Percentiles rank a stretch among this genome's conserved stretches.
These are phyloP conservation scores for Tamandua tetradactyla DNA, from an alignment of 2,797 vertebrate species.

Conservation along the genomic window DNA sequence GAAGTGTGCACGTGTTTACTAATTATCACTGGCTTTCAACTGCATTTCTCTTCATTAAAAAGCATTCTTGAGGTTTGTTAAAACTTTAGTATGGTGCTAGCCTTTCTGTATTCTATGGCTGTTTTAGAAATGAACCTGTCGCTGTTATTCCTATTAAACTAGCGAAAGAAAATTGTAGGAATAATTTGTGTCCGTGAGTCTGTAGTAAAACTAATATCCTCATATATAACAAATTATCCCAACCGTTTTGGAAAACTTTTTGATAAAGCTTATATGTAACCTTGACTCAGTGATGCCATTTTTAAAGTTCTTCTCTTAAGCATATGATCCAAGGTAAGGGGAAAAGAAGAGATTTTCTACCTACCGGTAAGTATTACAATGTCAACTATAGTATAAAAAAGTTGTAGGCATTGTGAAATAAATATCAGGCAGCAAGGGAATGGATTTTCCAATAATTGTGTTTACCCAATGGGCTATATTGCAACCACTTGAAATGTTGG, in stretches of 20 bases:
- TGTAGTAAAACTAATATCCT: neutral
- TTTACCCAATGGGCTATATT: neutral
- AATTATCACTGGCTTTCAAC: conserved; percentile 47
- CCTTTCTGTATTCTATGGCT: neutral
- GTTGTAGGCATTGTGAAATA: neutral
- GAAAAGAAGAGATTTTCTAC: neutral
- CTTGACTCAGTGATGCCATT: neutral
- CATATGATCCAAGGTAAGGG: neutral
- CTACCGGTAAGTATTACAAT: neutral
- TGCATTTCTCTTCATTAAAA: neutral
- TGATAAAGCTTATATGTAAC: neutral
- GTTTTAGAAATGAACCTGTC: conserved; percentile 12
- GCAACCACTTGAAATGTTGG: neutral
- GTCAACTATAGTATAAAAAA: neutral
- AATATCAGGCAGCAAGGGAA: neutral
- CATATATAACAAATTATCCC: neutral
- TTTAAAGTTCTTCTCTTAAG: conserved; percentile 18
- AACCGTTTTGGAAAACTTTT: neutral
- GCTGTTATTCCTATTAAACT: conserved; percentile 19
- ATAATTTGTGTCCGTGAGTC: neutral
- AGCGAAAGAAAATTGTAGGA: neutral
- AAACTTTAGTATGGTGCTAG: neutral
- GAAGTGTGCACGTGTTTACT: conserved; percentile 50
- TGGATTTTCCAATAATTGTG: neutral
- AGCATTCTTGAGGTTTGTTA: neutral